Percentiles rank a stretch among this genome's conserved stretches.
Conservation (phyloP, 2,888 invertebrate genomes). For the Nezara viridula region DNA sequence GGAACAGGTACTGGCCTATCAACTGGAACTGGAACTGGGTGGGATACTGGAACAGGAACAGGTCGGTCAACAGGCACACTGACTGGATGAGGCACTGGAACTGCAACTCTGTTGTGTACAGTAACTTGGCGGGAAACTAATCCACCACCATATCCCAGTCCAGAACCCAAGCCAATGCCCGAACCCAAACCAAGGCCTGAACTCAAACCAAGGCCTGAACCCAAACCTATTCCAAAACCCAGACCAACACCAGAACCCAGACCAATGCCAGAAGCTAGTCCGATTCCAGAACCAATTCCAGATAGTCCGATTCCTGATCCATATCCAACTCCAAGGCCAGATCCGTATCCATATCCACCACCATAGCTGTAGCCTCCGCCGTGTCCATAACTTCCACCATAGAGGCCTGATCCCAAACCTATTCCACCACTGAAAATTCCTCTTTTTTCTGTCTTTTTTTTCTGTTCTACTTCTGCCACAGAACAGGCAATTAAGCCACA, state of each 20-base stretch:
- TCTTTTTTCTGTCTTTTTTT: conserved; percentile 45
- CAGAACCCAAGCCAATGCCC: conserved; percentile 11
- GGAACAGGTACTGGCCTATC: conserved; percentile 65
- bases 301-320: not conserved
- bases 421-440: conserved; percentile 24
- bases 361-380: conserved; percentile 1
- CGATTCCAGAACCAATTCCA: not conserved
- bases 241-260: not conserved
- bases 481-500: not conserved
- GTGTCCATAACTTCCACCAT: conserved; percentile 20
- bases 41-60: conserved; percentile 65
- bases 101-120: conserved; percentile 64
- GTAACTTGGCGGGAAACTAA: conserved; percentile 61
- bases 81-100: conserved; percentile 65
- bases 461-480: conserved; percentile 43
- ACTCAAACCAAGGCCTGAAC: conserved; percentile 51
- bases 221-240: not conserved
- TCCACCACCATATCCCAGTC: conserved; percentile 15
- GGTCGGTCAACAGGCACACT: conserved; percentile 67
- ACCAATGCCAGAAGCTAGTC: conserved; percentile 43
- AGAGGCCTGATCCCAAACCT: not conserved
- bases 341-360: not conserved
- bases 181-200: conserved; percentile 22
- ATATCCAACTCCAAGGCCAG: not conserved
- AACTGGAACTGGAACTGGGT: conserved; percentile 66